Evolutionary conservation across 1,140 invertebrate species (phyloP).

Genomic region (Globodera rostochiensis): DNA sequence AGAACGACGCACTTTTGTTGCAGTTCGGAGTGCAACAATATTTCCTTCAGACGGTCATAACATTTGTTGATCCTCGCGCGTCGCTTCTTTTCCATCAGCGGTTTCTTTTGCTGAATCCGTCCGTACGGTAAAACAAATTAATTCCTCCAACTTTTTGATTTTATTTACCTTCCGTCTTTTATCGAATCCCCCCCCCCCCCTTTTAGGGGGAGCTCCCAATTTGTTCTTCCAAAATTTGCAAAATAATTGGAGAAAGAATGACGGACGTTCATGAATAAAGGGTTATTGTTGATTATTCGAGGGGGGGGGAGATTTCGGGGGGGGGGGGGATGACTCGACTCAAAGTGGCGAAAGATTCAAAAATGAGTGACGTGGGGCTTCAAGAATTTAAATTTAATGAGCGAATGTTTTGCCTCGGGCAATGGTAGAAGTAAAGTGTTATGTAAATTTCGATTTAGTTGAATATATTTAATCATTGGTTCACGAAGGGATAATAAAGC

Average conservation of each 20-base stretch:
- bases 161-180: not conserved
- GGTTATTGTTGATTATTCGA: no score
- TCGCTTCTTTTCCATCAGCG: slow-evolving; percentile 47
- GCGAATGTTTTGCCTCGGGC: no score
- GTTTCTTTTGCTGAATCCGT: slow-evolving; percentile 43
- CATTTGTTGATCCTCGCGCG: slow-evolving; percentile 44
- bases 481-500: no score
- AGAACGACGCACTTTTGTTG: slow-evolving; percentile 18
- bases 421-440: not conserved
- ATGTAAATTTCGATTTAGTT: not conserved
- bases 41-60: slow-evolving; percentile 40
- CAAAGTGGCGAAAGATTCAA: not conserved
- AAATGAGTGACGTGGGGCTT: not conserved
- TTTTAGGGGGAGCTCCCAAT: not conserved
- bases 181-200: not conserved
- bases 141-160: not conserved
- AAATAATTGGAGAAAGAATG: not conserved
- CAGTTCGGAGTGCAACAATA: slow-evolving; percentile 25
- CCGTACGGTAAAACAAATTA: no score
- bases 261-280: no score
- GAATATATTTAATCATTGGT: no score
- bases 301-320: no score
- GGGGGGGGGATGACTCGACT: no score
- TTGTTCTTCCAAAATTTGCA: no score
- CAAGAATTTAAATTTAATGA: not conserved